Conservation (phyloP, 1,140 invertebrate genomes). For the Magallana ariakensis region DNA sequence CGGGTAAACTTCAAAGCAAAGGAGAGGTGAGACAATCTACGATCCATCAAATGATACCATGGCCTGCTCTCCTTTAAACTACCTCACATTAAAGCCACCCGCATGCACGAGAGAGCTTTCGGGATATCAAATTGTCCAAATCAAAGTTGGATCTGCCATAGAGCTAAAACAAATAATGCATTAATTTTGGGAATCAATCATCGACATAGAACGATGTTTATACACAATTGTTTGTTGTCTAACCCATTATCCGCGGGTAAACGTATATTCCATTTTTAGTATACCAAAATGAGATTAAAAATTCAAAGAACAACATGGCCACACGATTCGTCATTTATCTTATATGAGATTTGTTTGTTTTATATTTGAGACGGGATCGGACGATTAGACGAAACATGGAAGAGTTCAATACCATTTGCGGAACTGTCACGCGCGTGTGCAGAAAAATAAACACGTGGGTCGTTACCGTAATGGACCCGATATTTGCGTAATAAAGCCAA, state of each 20-base stretch:
- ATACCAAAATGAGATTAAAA: constrained; percentile 35
- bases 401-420: constrained; percentile 1
- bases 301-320: constrained; percentile 36
- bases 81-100: constrained; percentile 30
- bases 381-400: constrained; percentile 28
- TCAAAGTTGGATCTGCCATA: constrained; percentile 33
- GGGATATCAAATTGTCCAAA: constrained; percentile 38
- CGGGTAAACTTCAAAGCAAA: constrained; percentile 26
- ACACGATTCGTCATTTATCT: constrained; percentile 38
- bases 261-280: constrained; percentile 35
- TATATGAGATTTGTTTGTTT: constrained; percentile 23
- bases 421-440: constrained; percentile 33
- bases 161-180: constrained; percentile 32
- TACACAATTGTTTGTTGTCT: constrained; percentile 36
- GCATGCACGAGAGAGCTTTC: constrained; percentile 34
- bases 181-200: constrained; percentile 37
- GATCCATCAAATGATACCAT: constrained; percentile 19
- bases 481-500: constrained; percentile 37
- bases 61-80: constrained; percentile 7
- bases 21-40: background rate
- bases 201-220: constrained; percentile 2
- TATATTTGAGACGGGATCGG: constrained; percentile 27
- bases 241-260: constrained; percentile 31
- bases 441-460: constrained; percentile 36
- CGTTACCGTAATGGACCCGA: constrained; percentile 25